Conservation (phyloP, 2,888 invertebrate genomes). For the Herminia tarsipennalis region DNA sequence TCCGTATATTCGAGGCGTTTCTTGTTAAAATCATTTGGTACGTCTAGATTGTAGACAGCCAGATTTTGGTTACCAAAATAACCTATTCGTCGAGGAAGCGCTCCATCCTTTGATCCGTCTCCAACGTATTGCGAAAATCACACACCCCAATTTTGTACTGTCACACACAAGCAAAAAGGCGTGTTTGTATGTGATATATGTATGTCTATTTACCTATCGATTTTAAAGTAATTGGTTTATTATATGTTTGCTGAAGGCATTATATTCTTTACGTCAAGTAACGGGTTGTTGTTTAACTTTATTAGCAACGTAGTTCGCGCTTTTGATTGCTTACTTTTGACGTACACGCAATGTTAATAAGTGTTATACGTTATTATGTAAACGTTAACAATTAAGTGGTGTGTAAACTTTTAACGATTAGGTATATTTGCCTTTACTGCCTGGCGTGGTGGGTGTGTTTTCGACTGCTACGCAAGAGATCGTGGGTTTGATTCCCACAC, state of each 20-base stretch:
- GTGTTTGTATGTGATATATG: background rate
- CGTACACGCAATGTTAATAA: constrained; percentile 9
- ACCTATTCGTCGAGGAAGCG: constrained; percentile 16
- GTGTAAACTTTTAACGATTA: too few relatives aligned
- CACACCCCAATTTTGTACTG: constrained; percentile 10
- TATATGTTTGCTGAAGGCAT: constrained; percentile 1
- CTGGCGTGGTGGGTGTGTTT: too few relatives aligned
- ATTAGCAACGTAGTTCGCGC: background rate
- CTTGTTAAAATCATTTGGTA: background rate
- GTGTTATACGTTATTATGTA: background rate
- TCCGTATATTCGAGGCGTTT: too few relatives aligned
- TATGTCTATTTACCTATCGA: constrained; percentile 4
- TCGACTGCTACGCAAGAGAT: too few relatives aligned
- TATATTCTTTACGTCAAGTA: constrained; percentile 10
- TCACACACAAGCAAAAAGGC: constrained; percentile 14
- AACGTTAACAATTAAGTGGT: too few relatives aligned
- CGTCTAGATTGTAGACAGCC: constrained; percentile 6
- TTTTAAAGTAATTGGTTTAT: constrained; percentile 6
- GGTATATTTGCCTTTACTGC: too few relatives aligned
- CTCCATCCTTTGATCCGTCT: constrained; percentile 29
- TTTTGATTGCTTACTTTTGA: constrained; percentile 9
- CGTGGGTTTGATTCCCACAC: too few relatives aligned
- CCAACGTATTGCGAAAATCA: constrained; percentile 17
- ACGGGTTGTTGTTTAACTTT: constrained; percentile 5
- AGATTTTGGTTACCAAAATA: constrained; percentile 16